These are phyloP conservation scores for Limnephilus auricula DNA, from an alignment of 2,888 invertebrate species.

Conservation along the genomic window DNA sequence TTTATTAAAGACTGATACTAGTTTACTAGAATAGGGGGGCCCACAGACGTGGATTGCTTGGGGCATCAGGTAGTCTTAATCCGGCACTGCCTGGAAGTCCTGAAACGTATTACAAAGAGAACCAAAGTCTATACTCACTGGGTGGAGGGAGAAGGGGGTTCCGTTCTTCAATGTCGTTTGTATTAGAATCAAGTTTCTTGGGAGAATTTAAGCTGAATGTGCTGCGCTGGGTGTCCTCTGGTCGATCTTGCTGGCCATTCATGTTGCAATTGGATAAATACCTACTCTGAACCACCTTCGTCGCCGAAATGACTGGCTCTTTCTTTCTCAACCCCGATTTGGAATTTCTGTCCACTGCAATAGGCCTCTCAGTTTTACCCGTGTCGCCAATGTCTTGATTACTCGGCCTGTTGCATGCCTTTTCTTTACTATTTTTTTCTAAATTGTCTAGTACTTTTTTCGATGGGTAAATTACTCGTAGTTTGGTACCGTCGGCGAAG, in stretches of 20 bases:
- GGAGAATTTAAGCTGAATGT: slow-evolving; percentile 41
- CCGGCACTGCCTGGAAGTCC: too few species aligned
- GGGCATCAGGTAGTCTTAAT: too few species aligned
- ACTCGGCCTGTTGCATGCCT: not conserved
- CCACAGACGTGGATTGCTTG: too few species aligned
- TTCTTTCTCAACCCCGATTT: slow-evolving; percentile 17
- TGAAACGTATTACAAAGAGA: not conserved
- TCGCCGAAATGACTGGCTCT: not conserved
- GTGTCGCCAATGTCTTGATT: not conserved
- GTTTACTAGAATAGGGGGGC: too few species aligned
- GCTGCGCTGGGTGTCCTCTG: slow-evolving; percentile 15
- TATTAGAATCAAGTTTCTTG: slow-evolving; percentile 31
- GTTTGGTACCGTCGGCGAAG: slow-evolving; percentile 72
- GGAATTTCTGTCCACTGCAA: not conserved
- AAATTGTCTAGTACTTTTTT: slow-evolving; percentile 37
- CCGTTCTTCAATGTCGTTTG: slow-evolving; percentile 8
- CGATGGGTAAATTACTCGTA: slow-evolving; percentile 75
- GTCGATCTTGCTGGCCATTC: not conserved
- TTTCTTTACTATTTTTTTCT: slow-evolving; percentile 33
- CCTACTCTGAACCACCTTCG: slow-evolving; percentile 45
- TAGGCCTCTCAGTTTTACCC: not conserved
- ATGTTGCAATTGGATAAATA: slow-evolving; percentile 43
- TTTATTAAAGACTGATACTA: too few species aligned
- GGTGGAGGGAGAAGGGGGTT: slow-evolving; percentile 53
- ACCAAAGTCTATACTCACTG: slow-evolving; percentile 31